phyloP scores from a whole-genome alignment of 2,113 vertebrate genomes.

The Cynopterus brachyotis region DNA sequence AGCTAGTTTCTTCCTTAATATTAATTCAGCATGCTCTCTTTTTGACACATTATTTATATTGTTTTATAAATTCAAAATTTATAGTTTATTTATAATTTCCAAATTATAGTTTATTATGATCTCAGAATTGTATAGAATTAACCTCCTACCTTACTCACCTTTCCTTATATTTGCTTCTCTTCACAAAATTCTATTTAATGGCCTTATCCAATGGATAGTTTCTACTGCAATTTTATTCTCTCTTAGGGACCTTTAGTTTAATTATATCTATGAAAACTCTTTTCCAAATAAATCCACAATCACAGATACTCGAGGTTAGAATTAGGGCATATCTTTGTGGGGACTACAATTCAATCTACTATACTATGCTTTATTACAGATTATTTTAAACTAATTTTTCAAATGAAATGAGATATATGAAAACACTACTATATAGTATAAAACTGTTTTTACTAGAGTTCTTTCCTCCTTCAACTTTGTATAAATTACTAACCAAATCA shows the following conservation, averaged over 20 bases:
- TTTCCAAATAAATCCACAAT: neutral
- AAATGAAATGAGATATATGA: neutral
- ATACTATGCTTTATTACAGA: neutral
- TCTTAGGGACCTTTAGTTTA: neutral
- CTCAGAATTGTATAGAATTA: neutral
- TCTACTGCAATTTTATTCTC: neutral
- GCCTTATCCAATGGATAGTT: neutral
- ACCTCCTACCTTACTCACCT: neutral
- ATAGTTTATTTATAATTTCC: neutral
- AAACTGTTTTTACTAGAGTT: neutral
- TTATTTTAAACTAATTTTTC: slow-evolving; percentile 8
- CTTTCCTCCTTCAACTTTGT: neutral
- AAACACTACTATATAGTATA: neutral
- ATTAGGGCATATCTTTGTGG: neutral
- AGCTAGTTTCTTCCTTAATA: neutral
- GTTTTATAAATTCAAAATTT: neutral
- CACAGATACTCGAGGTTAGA: neutral
- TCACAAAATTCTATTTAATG: neutral
- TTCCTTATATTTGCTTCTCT: neutral
- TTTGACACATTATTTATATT: neutral
- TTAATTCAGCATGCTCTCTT: neutral
- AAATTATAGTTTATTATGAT: neutral
- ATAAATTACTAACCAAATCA: slow-evolving; percentile 11
- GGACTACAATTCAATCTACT: neutral
- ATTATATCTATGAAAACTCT: neutral